These are phyloP conservation scores for Oasisia sp. DNA, from an alignment of 2,888 invertebrate genomes.

Conservation along the genomic window DNA sequence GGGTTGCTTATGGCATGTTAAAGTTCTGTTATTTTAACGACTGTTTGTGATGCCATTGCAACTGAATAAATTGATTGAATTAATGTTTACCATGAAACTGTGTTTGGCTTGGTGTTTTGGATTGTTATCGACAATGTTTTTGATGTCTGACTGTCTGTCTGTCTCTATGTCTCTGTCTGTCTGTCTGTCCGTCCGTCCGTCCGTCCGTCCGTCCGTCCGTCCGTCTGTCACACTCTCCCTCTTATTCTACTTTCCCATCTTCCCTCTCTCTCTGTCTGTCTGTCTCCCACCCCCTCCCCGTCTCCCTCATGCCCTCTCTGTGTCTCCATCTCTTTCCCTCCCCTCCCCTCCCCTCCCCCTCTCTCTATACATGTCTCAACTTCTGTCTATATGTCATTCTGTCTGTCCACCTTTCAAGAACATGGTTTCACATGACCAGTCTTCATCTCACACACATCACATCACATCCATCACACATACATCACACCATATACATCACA, in stretches of 20 bases:
- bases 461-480: too few relatives aligned
- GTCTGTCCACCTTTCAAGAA: too few relatives aligned
- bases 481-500: too few relatives aligned
- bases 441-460: too few relatives aligned
- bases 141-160: not conserved
- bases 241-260: too few relatives aligned
- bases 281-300: not conserved
- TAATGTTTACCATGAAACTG: slow-evolving; percentile 13
- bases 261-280: not conserved
- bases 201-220: not conserved
- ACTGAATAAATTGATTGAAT: slow-evolving; percentile 9
- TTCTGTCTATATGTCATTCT: too few relatives aligned
- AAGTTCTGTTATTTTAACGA: not conserved
- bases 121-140: too few relatives aligned
- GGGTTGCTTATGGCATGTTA: slow-evolving; percentile 2
- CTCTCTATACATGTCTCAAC: too few relatives aligned
- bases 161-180: not conserved
- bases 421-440: too few relatives aligned
- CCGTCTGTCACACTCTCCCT: not conserved
- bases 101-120: not conserved
- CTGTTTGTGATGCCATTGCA: not conserved
- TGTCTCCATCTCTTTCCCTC: too few relatives aligned
- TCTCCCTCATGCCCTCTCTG: too few relatives aligned
- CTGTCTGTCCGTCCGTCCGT: not conserved
- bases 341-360: too few relatives aligned